Conservation (phyloP, 2,797 vertebrate species). For the Morelia viridis region DNA sequence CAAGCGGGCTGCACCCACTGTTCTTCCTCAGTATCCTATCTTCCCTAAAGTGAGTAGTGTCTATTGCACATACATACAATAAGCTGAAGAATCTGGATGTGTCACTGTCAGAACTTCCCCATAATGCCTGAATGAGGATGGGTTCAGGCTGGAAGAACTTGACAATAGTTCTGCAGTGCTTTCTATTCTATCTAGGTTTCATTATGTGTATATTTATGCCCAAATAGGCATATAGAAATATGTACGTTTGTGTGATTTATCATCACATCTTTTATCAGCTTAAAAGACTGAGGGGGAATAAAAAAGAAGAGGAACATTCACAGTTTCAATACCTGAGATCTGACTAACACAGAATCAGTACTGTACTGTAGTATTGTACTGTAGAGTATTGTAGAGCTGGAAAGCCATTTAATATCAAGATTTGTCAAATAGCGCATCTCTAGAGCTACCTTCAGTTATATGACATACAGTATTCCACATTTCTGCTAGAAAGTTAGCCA, state of each 20-base stretch:
- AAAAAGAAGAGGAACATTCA: not conserved
- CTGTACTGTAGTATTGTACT: too few species aligned
- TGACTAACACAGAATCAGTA: not conserved
- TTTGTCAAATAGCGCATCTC: not conserved
- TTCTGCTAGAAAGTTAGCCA: not conserved
- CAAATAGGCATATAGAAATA: not conserved
- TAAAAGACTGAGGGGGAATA: not conserved
- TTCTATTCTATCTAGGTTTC: not conserved
- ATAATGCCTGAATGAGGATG: not conserved
- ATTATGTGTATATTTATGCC: not conserved
- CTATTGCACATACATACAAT: not conserved
- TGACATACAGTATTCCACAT: not conserved
- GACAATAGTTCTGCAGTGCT: not conserved
- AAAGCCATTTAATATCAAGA: not conserved
- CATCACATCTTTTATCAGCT: too few species aligned
- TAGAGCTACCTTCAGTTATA: not conserved
- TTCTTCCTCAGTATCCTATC: not conserved
- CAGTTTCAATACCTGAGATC: not conserved
- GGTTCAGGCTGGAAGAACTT: not conserved
- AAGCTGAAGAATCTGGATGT: not conserved
- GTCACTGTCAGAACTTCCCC: not conserved
- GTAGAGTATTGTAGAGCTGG: not conserved
- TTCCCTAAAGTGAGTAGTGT: not conserved
- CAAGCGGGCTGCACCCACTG: not conserved
- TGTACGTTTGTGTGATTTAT: not conserved